phyloP scores from a whole-genome alignment of 2,888 invertebrate genomes.

The Meghimatium bilineatum region DNA sequence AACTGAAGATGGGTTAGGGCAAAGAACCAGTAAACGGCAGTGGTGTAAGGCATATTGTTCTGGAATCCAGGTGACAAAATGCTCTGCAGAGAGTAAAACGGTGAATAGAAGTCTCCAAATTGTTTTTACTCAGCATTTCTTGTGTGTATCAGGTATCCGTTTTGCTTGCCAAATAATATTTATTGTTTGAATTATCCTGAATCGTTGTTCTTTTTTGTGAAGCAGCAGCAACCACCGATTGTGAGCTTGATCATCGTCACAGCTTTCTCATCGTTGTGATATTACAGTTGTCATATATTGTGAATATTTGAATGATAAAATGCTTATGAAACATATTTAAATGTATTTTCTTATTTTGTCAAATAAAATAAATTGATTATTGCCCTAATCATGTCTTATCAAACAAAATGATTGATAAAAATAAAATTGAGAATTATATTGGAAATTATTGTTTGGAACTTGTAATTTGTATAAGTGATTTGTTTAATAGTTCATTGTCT shows the following conservation, averaged over 20 bases:
- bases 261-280: slow-evolving; percentile 9
- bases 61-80: too few species aligned
- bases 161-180: not conserved
- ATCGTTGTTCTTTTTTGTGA: not conserved
- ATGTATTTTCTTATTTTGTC: not conserved
- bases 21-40: too few species aligned
- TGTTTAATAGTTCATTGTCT: not conserved
- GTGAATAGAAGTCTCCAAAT: too few species aligned
- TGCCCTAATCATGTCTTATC: slow-evolving; percentile 13
- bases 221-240: not conserved
- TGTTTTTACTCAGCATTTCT: not conserved
- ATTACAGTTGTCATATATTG: not conserved
- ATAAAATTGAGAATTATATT: slow-evolving; percentile 11
- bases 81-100: too few species aligned
- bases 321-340: not conserved
- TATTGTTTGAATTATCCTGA: not conserved
- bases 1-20: too few species aligned
- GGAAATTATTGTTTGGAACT: not conserved
- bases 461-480: not conserved
- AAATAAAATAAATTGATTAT: not conserved
- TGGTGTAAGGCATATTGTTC: too few species aligned
- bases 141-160: not conserved
- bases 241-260: not conserved
- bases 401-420: not conserved
- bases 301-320: not conserved